These are phyloP conservation scores for Zoanthus sociatus DNA, from an alignment of 92 coral and sea anemone species.

Conservation along the genomic window DNA sequence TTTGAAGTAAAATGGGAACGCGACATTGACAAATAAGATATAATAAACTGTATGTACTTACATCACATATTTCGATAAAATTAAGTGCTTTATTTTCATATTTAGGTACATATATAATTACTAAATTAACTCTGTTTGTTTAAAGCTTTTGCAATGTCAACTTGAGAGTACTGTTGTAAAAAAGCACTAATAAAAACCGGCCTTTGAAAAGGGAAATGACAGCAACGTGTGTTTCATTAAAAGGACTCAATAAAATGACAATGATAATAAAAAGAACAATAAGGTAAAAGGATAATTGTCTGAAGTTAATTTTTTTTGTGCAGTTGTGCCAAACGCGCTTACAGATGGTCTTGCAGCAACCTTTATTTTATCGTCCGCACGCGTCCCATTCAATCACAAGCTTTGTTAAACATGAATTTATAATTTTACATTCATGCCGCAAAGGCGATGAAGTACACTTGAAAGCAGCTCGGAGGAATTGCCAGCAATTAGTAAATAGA, in stretches of 20 bases:
- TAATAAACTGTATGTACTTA: no score
- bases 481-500: neutral
- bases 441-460: neutral
- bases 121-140: neutral
- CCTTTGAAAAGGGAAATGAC: neutral
- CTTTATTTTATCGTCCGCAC: neutral
- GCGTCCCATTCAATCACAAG: conserved; percentile 6
- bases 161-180: neutral
- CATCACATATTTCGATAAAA: no score
- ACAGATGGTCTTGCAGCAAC: neutral
- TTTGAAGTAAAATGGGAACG: no score
- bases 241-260: neutral
- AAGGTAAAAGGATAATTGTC: neutral
- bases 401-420: conserved; percentile 16
- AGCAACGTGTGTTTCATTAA: conserved; percentile 21
- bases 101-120: no score
- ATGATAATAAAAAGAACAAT: conserved; percentile 20
- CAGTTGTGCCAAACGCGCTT: neutral
- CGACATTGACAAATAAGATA: no score
- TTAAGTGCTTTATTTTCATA: no score
- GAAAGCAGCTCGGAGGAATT: neutral
- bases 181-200: neutral
- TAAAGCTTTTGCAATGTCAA: neutral
- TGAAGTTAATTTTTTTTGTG: neutral
- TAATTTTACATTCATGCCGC: neutral